Evolutionary conservation across 2,113 vertebrate genomes (phyloP), one percentile per base, ranked within the genome.

Genomic region (Pantherophis guttatus): DNA sequence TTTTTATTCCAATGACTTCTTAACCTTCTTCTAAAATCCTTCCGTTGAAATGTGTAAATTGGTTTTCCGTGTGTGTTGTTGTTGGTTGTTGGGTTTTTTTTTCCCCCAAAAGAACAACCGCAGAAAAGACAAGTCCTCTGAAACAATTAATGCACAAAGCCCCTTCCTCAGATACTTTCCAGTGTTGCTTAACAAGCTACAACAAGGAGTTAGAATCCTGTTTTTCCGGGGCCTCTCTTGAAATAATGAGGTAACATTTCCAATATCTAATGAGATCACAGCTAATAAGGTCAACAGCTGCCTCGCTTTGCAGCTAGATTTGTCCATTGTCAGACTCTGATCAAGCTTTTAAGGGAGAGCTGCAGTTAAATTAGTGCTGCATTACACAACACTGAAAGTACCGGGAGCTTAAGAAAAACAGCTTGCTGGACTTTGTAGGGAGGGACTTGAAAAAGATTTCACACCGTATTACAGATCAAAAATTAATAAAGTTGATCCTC

Each of bases 201-300:
- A 58, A 87, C 65, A 90, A 65, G 87, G 89, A 93, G 81, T 44
- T 59, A 87, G 81, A 87, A 87, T 90, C 86, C 81, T 62, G n/a
- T 85, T 86, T 86, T 58, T 65, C 81, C 8, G 21, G 53, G 50
- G 89, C 11, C 29, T 90, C 81, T 90, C 81, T 65, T 65, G 75
- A 90, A 93, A 90, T 93, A 93, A 93, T 86, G 89, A 92, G 92
- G 92, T 89, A 93, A 90, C 92, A 90, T 90, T 52, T 85, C 89
- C 89, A 87, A 55, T 54, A 93, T 90, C 86, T 93, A 90, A 90
- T 93, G 75, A 93, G 92, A 93, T 90, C n/a, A 65, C 48, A 93
- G 55, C 88, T 90, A 93, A 93, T 93, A 93, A 93, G 92, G 92
- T 93, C 89, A 93, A 93, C 48, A 87, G 81, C 65, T 59, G 89